phyloP scores from a whole-genome alignment of 2,888 invertebrate species.

The Chelonus formosanus region DNA sequence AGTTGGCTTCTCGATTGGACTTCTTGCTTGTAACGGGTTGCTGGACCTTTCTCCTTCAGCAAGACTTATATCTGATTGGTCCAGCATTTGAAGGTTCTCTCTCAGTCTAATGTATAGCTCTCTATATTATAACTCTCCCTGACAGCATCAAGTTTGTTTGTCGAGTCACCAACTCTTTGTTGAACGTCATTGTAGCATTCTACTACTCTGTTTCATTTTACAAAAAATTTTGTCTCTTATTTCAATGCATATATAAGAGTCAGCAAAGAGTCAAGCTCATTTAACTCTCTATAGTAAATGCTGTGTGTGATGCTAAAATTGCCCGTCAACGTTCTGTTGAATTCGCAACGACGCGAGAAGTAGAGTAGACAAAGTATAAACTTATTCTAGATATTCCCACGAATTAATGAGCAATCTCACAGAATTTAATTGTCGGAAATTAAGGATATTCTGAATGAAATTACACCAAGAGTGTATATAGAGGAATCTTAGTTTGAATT shows the following conservation, averaged over 20 bases:
- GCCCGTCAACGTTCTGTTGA: slow-evolving; percentile 6
- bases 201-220: slow-evolving; percentile 6
- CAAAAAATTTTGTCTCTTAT: not conserved
- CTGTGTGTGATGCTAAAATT: not conserved
- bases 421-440: slow-evolving; percentile 51
- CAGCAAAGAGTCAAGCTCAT: slow-evolving; percentile 4
- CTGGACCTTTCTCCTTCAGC: slow-evolving; percentile 53
- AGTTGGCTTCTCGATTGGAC: slow-evolving; percentile 33
- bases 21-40: slow-evolving; percentile 40
- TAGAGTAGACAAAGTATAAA: slow-evolving; percentile 42
- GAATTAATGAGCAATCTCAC: slow-evolving; percentile 55
- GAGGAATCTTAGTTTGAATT: not conserved
- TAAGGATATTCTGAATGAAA: slow-evolving; percentile 42
- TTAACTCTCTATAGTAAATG: slow-evolving; percentile 4
- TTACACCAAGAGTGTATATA: slow-evolving; percentile 38
- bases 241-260: slow-evolving; percentile 1
- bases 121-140: not conserved
- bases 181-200: slow-evolving; percentile 3
- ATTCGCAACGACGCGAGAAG: slow-evolving; percentile 32
- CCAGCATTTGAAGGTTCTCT: slow-evolving; percentile 45
- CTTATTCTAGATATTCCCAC: slow-evolving; percentile 48
- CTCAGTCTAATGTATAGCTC: slow-evolving; percentile 13
- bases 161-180: slow-evolving; percentile 9
- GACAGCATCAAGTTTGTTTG: not conserved
- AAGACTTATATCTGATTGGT: slow-evolving; percentile 50